Evolutionary conservation across 2,797 vertebrate genomes (phyloP).

Genomic region (Chlorospingus flavigularis): DNA sequence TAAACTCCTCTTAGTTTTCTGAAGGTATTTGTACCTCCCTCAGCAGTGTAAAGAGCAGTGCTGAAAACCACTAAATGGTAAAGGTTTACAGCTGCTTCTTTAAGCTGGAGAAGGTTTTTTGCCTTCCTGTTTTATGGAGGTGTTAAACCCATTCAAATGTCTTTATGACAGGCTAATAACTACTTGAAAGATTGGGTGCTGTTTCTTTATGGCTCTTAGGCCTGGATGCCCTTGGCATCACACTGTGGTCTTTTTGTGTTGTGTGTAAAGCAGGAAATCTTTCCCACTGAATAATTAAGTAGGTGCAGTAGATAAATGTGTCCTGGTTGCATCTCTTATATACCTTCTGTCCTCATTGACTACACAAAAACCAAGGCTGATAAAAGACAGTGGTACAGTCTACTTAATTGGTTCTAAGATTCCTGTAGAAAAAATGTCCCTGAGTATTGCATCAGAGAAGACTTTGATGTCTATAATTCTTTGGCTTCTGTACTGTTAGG

Average conservation of each 20-base stretch:
- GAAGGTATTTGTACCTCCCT: not conserved
- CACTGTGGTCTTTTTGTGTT: not conserved
- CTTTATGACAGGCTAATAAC: not conserved
- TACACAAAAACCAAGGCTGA: not conserved
- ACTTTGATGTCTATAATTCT: not conserved
- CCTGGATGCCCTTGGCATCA: not conserved
- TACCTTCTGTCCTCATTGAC: not conserved
- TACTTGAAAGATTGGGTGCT: not conserved
- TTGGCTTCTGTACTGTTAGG: not conserved
- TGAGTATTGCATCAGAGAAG: not conserved
- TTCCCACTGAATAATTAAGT: not conserved
- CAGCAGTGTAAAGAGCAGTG: not conserved
- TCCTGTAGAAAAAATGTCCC: not conserved
- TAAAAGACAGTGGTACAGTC: not conserved
- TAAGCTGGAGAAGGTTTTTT: not conserved
- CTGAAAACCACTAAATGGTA: not conserved
- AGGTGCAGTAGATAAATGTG: not conserved
- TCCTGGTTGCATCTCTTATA: not conserved
- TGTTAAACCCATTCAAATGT: not conserved
- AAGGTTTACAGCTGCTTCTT: not conserved
- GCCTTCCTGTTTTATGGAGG: not conserved
- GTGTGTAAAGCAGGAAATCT: not conserved
- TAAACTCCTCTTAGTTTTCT: not conserved
- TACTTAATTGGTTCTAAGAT: not conserved
- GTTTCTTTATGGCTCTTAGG: not conserved